These are phyloP conservation scores for Haliaeetus leucogaster DNA, from an alignment of 2,113 vertebrate genomes.

Conservation along the genomic window DNA sequence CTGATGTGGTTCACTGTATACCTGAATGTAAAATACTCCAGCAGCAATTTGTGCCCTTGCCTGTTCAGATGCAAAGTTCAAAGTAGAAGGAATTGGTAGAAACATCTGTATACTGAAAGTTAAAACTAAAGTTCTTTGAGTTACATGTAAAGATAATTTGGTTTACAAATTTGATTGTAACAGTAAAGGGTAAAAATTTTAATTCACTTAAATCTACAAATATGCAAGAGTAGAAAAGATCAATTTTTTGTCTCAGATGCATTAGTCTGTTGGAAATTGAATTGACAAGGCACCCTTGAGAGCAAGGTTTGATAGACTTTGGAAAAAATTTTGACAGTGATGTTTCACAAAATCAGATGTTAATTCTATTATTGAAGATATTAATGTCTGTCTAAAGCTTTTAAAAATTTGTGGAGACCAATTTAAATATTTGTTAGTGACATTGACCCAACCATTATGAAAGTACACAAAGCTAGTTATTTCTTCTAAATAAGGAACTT, in stretches of 20 bases:
- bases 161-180: not conserved
- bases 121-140: not conserved
- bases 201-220: not conserved
- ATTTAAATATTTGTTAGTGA: not conserved
- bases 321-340: not conserved
- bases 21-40: not conserved
- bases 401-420: not conserved
- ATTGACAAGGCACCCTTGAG: not conserved
- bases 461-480: not conserved
- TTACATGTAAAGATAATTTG: not conserved
- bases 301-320: not conserved
- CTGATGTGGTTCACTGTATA: not conserved
- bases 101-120: not conserved
- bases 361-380: not conserved
- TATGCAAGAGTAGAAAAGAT: not conserved
- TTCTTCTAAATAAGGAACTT: not conserved
- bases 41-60: not conserved
- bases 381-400: not conserved
- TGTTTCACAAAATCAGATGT: not conserved
- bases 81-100: not conserved
- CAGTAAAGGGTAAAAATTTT: not conserved
- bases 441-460: not conserved
- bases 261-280: not conserved
- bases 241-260: not conserved
- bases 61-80: not conserved